phyloP scores from a whole-genome alignment of 2,797 vertebrate genomes.

The Eutrigla gurnardus region DNA sequence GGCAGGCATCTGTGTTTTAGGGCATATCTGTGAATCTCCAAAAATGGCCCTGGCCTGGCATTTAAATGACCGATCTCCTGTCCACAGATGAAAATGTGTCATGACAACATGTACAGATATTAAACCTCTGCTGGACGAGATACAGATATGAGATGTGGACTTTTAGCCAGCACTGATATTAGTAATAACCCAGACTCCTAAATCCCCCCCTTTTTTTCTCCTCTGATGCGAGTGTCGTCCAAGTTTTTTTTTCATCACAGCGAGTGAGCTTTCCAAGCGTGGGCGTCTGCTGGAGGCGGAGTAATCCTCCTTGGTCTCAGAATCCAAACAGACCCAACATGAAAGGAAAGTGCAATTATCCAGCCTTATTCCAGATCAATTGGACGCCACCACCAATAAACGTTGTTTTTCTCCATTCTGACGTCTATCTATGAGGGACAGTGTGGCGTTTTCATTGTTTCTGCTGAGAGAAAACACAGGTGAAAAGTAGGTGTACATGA shows the following conservation, averaged over 20 bases:
- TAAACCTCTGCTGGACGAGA: background rate
- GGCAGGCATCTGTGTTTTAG: background rate
- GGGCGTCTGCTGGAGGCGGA: slow-evolving; percentile 73
- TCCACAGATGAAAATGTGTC: background rate
- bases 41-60: background rate
- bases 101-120: background rate
- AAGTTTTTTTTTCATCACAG: slow-evolving; percentile 41
- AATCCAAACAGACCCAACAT: slow-evolving; percentile 76
- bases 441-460: slow-evolving; percentile 22
- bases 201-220: slow-evolving; percentile 15
- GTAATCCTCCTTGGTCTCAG: slow-evolving; percentile 68
- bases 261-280: slow-evolving; percentile 56
- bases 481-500: background rate
- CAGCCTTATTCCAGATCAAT: slow-evolving; percentile 72
- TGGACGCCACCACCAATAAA: slow-evolving; percentile 65
- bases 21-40: background rate
- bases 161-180: slow-evolving; percentile 11
- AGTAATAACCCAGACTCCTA: slow-evolving; percentile 27
- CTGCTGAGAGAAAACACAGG: slow-evolving; percentile 4
- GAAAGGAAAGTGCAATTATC: slow-evolving; percentile 78
- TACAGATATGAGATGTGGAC: background rate
- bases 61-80: too few species aligned
- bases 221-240: slow-evolving; percentile 10
- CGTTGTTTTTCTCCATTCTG: slow-evolving; percentile 30
- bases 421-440: slow-evolving; percentile 13